phyloP scores from a whole-genome alignment of 1,140 invertebrate species.

The Anadara kagoshimensis region DNA sequence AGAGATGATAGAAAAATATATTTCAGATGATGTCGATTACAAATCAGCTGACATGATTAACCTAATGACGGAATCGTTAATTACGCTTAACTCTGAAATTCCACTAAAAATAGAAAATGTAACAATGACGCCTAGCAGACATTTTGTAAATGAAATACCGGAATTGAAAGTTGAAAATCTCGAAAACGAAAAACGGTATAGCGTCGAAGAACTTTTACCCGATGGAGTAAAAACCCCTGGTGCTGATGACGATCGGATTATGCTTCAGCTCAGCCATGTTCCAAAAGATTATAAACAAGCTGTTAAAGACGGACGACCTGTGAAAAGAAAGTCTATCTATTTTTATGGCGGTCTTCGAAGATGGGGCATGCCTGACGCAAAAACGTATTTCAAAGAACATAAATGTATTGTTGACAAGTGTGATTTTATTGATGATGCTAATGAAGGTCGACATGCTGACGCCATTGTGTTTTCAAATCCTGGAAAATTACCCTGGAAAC shows the following conservation, averaged over 20 bases:
- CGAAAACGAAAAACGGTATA: no score
- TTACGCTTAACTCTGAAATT: no score
- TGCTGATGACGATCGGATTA: constrained; percentile 19
- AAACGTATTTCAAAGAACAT: constrained; percentile 29
- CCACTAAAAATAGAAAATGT: no score
- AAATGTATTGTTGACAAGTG: constrained; percentile 32
- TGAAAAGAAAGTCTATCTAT: constrained; percentile 21
- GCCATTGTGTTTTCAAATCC: constrained; percentile 35
- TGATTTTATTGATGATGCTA: constrained; percentile 24
- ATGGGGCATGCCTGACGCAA: constrained; percentile 17
- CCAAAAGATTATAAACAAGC: constrained; percentile 5
- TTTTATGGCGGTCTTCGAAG: constrained; percentile 17
- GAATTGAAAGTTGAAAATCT: no score
- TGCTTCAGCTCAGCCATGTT: constrained; percentile 22
- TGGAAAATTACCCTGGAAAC: constrained; percentile 12
- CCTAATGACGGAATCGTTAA: no score
- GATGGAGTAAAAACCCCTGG: no score
- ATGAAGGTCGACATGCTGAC: constrained; percentile 13
- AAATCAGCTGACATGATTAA: no score
- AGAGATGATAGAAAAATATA: no score
- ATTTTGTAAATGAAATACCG: no score
- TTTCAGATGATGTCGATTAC: no score
- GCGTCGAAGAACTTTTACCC: no score
- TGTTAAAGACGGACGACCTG: background rate
- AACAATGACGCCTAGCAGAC: no score